Evolutionary conservation across 1,140 invertebrate species (phyloP).

Genomic region (Chelonus insularis): DNA sequence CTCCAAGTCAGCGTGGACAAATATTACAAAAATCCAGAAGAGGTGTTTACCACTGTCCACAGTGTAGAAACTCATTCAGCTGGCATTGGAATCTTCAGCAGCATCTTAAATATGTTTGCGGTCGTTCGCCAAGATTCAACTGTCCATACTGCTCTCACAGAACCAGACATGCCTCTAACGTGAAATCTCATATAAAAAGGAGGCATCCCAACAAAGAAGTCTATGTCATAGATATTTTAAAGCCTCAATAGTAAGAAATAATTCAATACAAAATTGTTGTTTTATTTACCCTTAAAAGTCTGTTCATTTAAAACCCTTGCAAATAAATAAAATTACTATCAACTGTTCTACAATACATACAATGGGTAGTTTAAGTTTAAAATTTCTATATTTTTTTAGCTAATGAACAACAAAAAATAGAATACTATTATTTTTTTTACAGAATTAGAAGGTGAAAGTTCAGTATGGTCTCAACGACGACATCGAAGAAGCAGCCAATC

Average conservation of each 20-base stretch:
- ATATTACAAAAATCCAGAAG: background rate
- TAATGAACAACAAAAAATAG: conserved; percentile 26
- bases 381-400: conserved; percentile 34
- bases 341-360: no score
- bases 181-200: conserved; percentile 29
- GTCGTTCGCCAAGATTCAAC: conserved; percentile 51
- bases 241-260: conserved; percentile 7
- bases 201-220: conserved; percentile 54
- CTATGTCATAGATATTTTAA: conserved; percentile 33
- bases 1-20: background rate
- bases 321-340: no score
- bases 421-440: conserved; percentile 10
- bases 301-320: background rate
- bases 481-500: background rate
- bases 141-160: conserved; percentile 38
- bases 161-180: conserved; percentile 29
- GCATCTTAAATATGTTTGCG: conserved; percentile 52
- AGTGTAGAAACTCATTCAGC: conserved; percentile 37
- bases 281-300: background rate
- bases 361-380: no score
- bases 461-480: background rate
- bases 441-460: background rate
- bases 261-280: background rate
- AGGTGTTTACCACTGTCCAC: conserved; percentile 50
- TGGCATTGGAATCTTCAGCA: conserved; percentile 56